Percentiles rank a stretch among this genome's conserved stretches.
Evolutionary conservation across 1,140 invertebrate genomes (phyloP).

Genomic region (Chelonus insularis): DNA sequence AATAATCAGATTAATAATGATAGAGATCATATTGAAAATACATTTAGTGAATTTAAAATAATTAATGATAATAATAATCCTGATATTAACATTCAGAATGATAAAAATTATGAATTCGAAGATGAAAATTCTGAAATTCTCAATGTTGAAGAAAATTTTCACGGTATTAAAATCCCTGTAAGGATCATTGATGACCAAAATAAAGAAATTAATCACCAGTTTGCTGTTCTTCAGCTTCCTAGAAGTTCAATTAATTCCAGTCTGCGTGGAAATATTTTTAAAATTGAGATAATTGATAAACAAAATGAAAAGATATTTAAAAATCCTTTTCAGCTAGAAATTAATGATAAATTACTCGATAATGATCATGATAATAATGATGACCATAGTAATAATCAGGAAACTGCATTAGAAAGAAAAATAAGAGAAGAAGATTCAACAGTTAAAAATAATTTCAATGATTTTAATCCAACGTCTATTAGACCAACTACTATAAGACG

Average conservation of each 20-base stretch:
- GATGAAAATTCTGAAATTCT: too few relatives aligned
- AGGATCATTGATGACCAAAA: conserved; percentile 36
- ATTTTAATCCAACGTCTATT: not conserved
- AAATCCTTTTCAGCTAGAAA: too few relatives aligned
- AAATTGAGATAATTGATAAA: conserved; percentile 30
- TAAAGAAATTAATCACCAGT: conserved; percentile 29
- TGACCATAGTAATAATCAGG: too few relatives aligned
- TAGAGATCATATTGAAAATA: not conserved
- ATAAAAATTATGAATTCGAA: too few relatives aligned
- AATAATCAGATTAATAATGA: conserved; percentile 1
- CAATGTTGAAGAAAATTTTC: conserved; percentile 7
- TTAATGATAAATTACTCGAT: too few relatives aligned
- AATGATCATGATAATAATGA: not conserved
- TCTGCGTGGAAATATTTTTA: conserved; percentile 25
- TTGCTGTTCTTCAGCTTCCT: conserved; percentile 35
- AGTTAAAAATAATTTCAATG: not conserved
- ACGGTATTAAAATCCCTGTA: conserved; percentile 28
- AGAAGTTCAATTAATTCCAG: conserved; percentile 31
- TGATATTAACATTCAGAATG: too few relatives aligned
- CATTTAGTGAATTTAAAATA: not conserved
- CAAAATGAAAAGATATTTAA: too few relatives aligned
- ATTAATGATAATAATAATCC: not conserved
- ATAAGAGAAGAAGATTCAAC: not conserved
- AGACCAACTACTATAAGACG: conserved; percentile 36
- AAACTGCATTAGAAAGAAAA: too few relatives aligned